A percentile compares a stretch with the other conserved stretches of the same genome.
These are phyloP conservation scores for Macrobrachium nipponense DNA, from an alignment of 1,140 invertebrate species.

Conservation along the genomic window DNA sequence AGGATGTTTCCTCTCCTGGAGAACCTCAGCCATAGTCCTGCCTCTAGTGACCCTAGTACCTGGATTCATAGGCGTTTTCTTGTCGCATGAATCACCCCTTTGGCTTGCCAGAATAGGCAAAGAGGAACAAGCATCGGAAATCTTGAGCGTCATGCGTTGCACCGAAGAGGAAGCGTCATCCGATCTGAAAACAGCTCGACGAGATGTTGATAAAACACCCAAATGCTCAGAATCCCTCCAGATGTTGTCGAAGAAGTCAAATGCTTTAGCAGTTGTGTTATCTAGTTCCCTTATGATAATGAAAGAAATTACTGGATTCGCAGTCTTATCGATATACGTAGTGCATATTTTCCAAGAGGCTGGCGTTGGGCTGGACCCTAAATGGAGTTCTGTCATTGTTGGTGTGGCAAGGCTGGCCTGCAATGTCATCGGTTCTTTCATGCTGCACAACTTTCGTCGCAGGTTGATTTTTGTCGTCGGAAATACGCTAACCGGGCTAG, in stretches of 20 bases:
- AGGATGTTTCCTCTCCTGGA: slow-evolving; percentile 6
- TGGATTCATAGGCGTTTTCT: slow-evolving; percentile 6
- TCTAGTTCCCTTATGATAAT: neutral
- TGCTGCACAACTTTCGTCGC: slow-evolving; percentile 4
- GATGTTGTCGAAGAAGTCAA: neutral
- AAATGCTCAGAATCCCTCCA: neutral
- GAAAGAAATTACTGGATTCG: slow-evolving; percentile 8
- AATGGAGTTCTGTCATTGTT: slow-evolving; percentile 22
- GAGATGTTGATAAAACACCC: neutral
- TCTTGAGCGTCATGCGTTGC: neutral
- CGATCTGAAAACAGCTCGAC: neutral
- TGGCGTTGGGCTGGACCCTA: slow-evolving; percentile 14
- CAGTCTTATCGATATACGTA: slow-evolving; percentile 9
- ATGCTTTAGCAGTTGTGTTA: neutral
- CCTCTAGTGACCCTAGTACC: slow-evolving; percentile 20
- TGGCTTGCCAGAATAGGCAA: slow-evolving; percentile 32
- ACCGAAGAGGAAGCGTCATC: slow-evolving; percentile 1
- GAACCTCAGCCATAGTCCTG: slow-evolving; percentile 1
- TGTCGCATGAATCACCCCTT: slow-evolving; percentile 4
- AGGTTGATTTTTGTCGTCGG: neutral
- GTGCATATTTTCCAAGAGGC: slow-evolving; percentile 19
- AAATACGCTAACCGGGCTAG: neutral
- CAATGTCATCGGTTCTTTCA: neutral
- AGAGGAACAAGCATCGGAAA: neutral
- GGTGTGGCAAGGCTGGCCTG: neutral